Percentiles rank a stretch among this genome's conserved stretches.
These are phyloP conservation scores for Labeo rohita DNA, from an alignment of 2,113 vertebrate genomes.

Conservation along the genomic window DNA sequence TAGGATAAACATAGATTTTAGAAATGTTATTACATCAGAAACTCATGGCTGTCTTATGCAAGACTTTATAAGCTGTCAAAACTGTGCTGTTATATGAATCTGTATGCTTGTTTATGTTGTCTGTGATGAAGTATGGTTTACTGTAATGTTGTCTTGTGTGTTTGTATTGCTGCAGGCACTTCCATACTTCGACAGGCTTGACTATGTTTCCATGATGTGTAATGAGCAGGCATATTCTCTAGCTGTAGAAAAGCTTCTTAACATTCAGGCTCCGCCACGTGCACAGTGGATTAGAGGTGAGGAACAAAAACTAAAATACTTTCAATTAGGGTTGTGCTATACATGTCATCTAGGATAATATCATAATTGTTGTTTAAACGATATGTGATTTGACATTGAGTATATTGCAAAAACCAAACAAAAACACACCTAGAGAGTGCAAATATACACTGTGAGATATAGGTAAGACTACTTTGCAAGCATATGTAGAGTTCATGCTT, in stretches of 20 bases:
- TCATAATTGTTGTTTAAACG: no score
- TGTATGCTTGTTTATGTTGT: background rate
- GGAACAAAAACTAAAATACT: background rate
- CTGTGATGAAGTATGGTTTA: background rate
- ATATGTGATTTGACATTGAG: no score
- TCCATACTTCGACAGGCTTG: constrained; percentile 94
- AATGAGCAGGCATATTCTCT: constrained; percentile 92
- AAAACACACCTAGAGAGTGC: no score
- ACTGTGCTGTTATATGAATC: background rate
- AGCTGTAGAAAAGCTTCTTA: constrained; percentile 93
- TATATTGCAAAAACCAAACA: no score
- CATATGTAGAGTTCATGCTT: no score
- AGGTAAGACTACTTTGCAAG: no score
- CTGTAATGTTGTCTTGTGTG: background rate
- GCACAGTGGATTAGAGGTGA: constrained; percentile 97
- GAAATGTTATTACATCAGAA: background rate
- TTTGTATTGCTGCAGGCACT: constrained; percentile 77
- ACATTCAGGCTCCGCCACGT: constrained; percentile 84
- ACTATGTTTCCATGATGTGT: constrained; percentile 99
- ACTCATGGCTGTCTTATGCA: background rate
- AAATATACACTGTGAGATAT: no score
- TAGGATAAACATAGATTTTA: no score
- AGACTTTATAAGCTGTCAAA: background rate
- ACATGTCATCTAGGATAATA: no score
- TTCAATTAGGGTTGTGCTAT: background rate